A percentile compares a stretch with the other conserved stretches of the same genome.
Conservation (phyloP, 2,113 vertebrate species). For the Channa maculata region DNA sequence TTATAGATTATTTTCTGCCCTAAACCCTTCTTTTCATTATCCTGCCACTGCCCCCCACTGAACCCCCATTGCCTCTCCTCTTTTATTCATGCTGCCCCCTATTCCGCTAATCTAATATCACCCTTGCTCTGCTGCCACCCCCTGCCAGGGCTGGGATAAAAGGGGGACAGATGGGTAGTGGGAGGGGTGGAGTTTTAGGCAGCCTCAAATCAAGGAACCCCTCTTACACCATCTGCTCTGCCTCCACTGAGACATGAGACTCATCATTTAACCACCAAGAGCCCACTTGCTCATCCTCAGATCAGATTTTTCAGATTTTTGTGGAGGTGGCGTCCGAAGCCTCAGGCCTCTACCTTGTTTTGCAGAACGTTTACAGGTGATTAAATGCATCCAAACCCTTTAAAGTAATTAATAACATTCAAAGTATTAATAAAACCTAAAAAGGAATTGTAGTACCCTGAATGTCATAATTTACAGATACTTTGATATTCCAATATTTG, state of each 20-base stretch:
- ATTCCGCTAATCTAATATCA: constrained; percentile 78
- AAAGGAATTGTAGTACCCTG: not conserved
- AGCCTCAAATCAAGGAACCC: constrained; percentile 80
- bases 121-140: constrained; percentile 71
- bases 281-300: constrained; percentile 54
- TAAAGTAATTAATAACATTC: not conserved
- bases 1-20: constrained; percentile 55
- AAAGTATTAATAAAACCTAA: not conserved
- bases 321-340: not conserved
- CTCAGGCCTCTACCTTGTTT: constrained; percentile 1
- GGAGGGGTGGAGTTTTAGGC: constrained; percentile 74
- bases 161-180: constrained; percentile 84
- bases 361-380: not conserved
- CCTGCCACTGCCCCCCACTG: constrained; percentile 52
- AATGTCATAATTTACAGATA: not conserved
- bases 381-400: not conserved
- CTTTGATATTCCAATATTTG: not conserved
- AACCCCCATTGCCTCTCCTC: constrained; percentile 71
- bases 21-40: constrained; percentile 70
- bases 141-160: constrained; percentile 75
- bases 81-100: constrained; percentile 70
- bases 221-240: constrained; percentile 83
- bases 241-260: constrained; percentile 63
- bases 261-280: constrained; percentile 62
- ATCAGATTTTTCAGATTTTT: constrained; percentile 51